Base-by-base conservation (phyloP, 2,113 vertebrate species). In the Pelvicachromis taeniatus region DNA sequence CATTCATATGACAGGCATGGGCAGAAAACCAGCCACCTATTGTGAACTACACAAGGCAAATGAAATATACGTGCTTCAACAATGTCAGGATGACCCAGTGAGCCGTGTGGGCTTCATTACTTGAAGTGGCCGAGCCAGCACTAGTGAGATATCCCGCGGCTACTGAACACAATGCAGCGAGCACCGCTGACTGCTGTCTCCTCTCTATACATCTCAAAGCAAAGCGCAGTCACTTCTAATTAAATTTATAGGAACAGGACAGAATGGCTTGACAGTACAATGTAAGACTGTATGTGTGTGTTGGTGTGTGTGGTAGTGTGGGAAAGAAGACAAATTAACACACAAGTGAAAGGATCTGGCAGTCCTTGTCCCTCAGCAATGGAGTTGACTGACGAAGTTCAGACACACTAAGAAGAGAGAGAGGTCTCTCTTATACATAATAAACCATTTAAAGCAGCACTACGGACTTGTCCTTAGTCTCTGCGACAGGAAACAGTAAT, bases 161-260 rank as follows among this genome's bases (percentile, higher is more conserved):
- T 54, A 45, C 80, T 12, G 68, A 83, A 61, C 53, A 87, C 70
- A 87, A 82, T 54, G 45, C 73, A 63, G 85, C 45, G 6, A 91
- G 84, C 40, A 29, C 73, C 11, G 70, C 86, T 68, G 89, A 88
- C 91, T 90, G 81, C 91, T 82, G 89, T 91, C 90, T 90, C 86
- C 90, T 89, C 85, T 88, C 90, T 65, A 81, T 84, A 92, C 73
- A 50, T 90, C 77, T 91, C 59, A 53, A 82, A 93, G 80, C 89
- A 90, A 91, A 92, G 86, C 73, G 17, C 29, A 78, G 83, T 91
- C 92, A 83, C 88, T 90, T 92, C 82, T 91, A 90, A 92, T 94
- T 91, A 91, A 21, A 88, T 81, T 81, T 68, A 90, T 73, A 84
- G 61, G 63, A 56, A 78, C 26, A 3, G 48, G 56, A 75, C 81